Base-by-base conservation (phyloP, 2,797 vertebrate genomes). In the Furcifer pardalis region DNA sequence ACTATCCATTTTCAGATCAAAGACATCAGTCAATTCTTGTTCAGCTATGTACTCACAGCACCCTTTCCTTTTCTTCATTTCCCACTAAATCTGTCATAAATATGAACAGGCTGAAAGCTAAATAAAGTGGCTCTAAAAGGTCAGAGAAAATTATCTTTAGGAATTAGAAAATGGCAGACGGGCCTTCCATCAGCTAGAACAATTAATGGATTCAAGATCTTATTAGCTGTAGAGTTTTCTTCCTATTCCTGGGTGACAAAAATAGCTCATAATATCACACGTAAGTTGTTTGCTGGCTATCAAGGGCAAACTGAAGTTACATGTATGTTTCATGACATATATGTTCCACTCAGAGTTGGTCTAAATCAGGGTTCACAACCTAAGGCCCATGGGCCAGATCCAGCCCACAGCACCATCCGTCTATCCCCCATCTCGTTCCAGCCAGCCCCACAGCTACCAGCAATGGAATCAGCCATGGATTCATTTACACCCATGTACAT, bases 11-110 rank as follows among this genome's bases (percentile, higher is more conserved):
- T 81, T 77, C 35, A 77, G 87, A 30, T 27, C 74, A 60, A 25
- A 59, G 79, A 62, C 44, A 84, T 59, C 27, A n/a, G 73, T 77
- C 60, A 84, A 21, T 2, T 77, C 12, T 76, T 68, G 49, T 59
- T 72, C 66, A 65, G 60, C 35, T 9, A 42, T 73, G 9, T 77
- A 65, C 44, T 77, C 52, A 46, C n/a, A 44, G 21, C 44, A 15
- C 17, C 32, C 1, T 49, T 35, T 73, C 17, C 37, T 77, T 72
- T 81, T 59, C 44, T 60, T 42, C 17, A n/a, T 79, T 69, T 59
- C 66, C 37, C n/a, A 42, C 13, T 77, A 77, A 77, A 77, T n/a
- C 44, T 62, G 42, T 30, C 30, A 84, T 60, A 12, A 63, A 84
- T 77, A 3, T 72, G 35, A 77, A 63, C 35, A 77, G 56, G 52